These are phyloP conservation scores for Chromobotia macracanthus DNA, from an alignment of 2,797 vertebrate genomes.

Conservation along the genomic window DNA sequence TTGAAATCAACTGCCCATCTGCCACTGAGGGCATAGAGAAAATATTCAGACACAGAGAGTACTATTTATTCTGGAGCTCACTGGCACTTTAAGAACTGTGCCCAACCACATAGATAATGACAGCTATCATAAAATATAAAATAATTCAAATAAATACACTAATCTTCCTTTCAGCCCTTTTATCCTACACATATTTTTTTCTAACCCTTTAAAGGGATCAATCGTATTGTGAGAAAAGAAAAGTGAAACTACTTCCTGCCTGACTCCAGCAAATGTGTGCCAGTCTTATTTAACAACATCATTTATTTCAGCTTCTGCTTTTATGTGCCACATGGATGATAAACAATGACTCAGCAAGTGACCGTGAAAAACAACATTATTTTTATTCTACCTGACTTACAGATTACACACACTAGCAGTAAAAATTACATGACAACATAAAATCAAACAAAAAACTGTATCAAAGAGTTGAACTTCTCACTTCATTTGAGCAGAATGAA, in stretches of 20 bases:
- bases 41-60: conserved; percentile 22
- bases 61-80: not conserved
- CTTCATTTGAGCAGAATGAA: not conserved
- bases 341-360: conserved; percentile 17
- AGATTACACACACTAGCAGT: conserved; percentile 19
- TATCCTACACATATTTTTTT: conserved; percentile 16
- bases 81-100: not conserved
- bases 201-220: conserved; percentile 38
- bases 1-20: not conserved
- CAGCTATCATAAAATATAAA: conserved; percentile 16
- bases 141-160: conserved; percentile 28
- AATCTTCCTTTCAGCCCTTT: conserved; percentile 41
- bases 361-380: conserved; percentile 38
- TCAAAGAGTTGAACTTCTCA: conserved; percentile 5
- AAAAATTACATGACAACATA: not conserved
- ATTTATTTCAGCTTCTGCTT: conserved; percentile 34
- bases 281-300: conserved; percentile 42
- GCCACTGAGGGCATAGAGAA: not conserved
- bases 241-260: conserved; percentile 34
- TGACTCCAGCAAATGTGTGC: conserved; percentile 32
- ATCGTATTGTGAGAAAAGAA: conserved; percentile 27
- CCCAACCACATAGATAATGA: conserved; percentile 19
- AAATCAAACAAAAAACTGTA: not conserved
- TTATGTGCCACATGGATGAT: conserved; percentile 10
- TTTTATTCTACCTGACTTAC: conserved; percentile 45